Base-by-base conservation (phyloP, 2,113 vertebrate species). In the Dipodomys stephensi region DNA sequence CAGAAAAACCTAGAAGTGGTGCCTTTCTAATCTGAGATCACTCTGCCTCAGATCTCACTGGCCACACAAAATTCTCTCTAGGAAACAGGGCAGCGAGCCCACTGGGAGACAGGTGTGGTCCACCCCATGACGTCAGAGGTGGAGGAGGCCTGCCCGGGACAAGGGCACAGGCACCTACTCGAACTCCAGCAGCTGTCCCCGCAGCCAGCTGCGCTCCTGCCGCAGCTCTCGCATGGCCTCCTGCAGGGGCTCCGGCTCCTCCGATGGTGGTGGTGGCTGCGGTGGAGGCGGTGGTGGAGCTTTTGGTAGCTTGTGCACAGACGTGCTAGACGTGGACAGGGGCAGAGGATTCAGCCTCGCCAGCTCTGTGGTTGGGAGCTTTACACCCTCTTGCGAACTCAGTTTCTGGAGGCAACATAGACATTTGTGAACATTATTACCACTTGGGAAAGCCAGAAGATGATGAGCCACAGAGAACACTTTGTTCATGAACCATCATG, bases 161-260 rank as follows among this genome's bases (percentile, higher is more conserved):
- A 20, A 30, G 35, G 1, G 11, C 23, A 9, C 18, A 12, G 35
- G 20, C 4, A 83, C 99, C 97, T 97, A 99, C 99, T 98, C 98
- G 97, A 97, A 99, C 84, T 87, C 96, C 20, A 97, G 96, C 12
- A 99, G 97, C 15, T 94, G 98, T 44, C 96, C 92, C 64, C 98
- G 98, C 93, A 99, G 98, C 65, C 96, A 74, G 4, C 16, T 95
- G 94, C 62, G 98, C 90, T 99, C 98, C 62, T 93, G 96, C 82
- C 97, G 97, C 89, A 98, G 97, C 81, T 98, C 98, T 97, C 91
- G 95, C 89, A 99, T 88, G 0, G 95, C 19, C 35, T 94, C 97
- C 68, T 91, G 98, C 18, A 99, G 97, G 22, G 2, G 95, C 22
- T 60, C 92, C 6, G 94, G 93, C 62, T 98, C 98, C 88, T 98